Conservation (phyloP, 2,113 vertebrate species). For the Dipodomys ordii region DNA sequence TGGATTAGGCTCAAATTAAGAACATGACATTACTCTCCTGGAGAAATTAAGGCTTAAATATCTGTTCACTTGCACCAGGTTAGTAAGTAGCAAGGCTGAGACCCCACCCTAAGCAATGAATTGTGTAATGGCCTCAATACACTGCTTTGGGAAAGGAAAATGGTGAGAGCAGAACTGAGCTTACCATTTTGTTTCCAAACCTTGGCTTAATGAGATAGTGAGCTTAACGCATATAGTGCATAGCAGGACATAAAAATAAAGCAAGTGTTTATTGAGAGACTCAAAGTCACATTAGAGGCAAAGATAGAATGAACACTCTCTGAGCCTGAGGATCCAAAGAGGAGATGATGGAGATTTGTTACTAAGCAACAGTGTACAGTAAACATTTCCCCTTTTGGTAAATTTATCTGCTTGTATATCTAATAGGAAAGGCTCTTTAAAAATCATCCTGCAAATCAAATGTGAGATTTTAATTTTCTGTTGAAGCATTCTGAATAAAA, state of each 20-base stretch:
- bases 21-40: background rate
- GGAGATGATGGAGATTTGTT: slow-evolving; percentile 71
- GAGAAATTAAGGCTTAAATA: background rate
- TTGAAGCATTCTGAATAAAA: slow-evolving; percentile 72
- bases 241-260: background rate
- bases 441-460: slow-evolving; percentile 77
- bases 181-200: background rate
- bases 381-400: slow-evolving; percentile 70
- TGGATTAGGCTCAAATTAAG: background rate
- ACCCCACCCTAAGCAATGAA: background rate
- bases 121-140: background rate
- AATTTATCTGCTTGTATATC: slow-evolving; percentile 67
- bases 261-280: background rate
- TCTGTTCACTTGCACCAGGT: background rate
- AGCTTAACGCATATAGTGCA: background rate
- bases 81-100: background rate
- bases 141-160: background rate
- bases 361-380: slow-evolving; percentile 60
- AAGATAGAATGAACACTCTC: background rate
- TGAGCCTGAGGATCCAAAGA: background rate
- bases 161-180: background rate
- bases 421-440: slow-evolving; percentile 68
- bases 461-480: slow-evolving; percentile 29
- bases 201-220: background rate
- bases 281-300: slow-evolving; percentile 22